Base-by-base conservation (phyloP, 2,888 invertebrate genomes). In the Ennomos quercinarius region DNA sequence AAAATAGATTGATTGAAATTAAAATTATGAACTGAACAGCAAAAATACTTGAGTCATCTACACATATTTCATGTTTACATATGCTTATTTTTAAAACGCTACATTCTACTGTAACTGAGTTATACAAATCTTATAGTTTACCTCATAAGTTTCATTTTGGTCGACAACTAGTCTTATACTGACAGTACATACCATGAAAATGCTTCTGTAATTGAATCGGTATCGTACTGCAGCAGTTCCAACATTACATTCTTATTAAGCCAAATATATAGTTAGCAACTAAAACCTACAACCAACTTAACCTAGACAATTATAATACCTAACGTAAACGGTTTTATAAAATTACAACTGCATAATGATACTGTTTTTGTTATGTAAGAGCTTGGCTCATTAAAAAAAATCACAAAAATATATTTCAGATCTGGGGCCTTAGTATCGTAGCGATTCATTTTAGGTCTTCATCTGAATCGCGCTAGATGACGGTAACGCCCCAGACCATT, bases 91-190 rank as follows among this genome's bases (percentile, higher is more conserved):
- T 46, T 55, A 45, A 52, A 17, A 48, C 37, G 35, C 54, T 45
- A 50, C 27, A 27, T 38, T 27, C 49, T 54, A 59, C 43, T 42
- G 37, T 13, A 10, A 57, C 27, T 34, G 12, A 11, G 37, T 41
- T 10, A 47, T 47, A 50, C 73, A 39, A 78, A 72, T 69, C 80
- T 80, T 82, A 79, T 64, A 68, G 71, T 71, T 74, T 80, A 81
- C 67, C 72, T 86, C 79, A 84, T 85, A 86, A 83, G 81, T 80
- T 80, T 68, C 63, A 73, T 76, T 79, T 87, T 87, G 86, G 84
- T 87, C 86, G 73, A 76, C 76, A 76, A 74, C 76, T 80, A 78
- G 62, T 70, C 71, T 68, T 67, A 65, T 51, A 63, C 60, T 66
- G 51, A 42, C 27, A 6, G 17, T 17, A 17, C 3, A 39, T 13